Evolutionary conservation across 2,888 invertebrate genomes (phyloP).

Genomic region (Lycaena phlaeas): DNA sequence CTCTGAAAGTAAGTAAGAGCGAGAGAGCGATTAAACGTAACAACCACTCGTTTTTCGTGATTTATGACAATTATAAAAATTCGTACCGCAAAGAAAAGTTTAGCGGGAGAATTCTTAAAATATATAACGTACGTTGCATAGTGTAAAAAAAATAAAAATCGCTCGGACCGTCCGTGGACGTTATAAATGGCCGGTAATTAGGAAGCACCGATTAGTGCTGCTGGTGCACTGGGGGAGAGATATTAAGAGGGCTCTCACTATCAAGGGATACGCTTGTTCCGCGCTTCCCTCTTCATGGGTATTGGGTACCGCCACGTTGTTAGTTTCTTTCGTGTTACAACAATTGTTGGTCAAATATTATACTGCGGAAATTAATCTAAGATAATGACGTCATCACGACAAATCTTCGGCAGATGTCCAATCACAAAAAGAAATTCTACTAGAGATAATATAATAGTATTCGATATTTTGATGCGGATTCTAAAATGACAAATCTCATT

Average conservation of each 20-base stretch:
- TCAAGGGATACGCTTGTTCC: too few species aligned
- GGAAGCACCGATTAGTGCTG: constrained; percentile 24
- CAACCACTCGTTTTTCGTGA: constrained; percentile 22
- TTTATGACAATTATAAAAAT: constrained; percentile 32
- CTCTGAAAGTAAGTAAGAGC: constrained; percentile 12
- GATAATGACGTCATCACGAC: too few species aligned
- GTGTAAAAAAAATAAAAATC: constrained; percentile 50
- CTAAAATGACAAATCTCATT: too few species aligned
- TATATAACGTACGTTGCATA: constrained; percentile 35
- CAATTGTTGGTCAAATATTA: too few species aligned
- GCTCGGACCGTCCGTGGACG: constrained; percentile 47
- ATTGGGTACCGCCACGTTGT: too few species aligned
- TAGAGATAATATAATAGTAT: too few species aligned
- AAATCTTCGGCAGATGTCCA: too few species aligned
- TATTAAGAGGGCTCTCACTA: not conserved
- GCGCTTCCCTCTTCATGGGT: too few species aligned
- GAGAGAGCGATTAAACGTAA: constrained; percentile 16
- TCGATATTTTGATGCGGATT: too few species aligned
- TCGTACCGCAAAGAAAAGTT: constrained; percentile 28
- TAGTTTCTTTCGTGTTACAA: too few species aligned
- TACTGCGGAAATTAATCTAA: too few species aligned
- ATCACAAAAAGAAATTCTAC: too few species aligned
- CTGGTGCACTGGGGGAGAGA: constrained; percentile 26
- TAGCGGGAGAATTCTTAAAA: constrained; percentile 38
- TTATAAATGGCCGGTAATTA: constrained; percentile 67